These are phyloP conservation scores for Myrmecobius fasciatus DNA, from an alignment of 2,113 vertebrate genomes.

Conservation along the genomic window DNA sequence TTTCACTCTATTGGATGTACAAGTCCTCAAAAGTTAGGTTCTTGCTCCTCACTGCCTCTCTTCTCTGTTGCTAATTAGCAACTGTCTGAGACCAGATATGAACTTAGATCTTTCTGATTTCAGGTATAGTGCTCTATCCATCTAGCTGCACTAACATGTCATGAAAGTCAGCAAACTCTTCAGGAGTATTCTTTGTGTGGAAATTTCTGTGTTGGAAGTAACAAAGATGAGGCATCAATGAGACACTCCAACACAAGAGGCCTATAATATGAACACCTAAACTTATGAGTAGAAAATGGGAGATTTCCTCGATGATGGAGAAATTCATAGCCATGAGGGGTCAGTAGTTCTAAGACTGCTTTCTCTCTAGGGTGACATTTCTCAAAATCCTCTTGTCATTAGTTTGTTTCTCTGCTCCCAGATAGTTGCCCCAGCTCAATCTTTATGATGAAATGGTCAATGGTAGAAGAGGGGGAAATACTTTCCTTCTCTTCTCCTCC, in stretches of 20 bases:
- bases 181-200: not conserved
- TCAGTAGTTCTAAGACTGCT: not conserved
- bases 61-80: not conserved
- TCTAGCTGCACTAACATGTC: not conserved
- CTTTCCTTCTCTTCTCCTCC: not conserved
- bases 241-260: not conserved
- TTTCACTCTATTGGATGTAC: not conserved
- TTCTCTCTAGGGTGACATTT: not conserved
- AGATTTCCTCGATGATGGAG: not conserved
- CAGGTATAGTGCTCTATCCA: not conserved
- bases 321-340: not conserved
- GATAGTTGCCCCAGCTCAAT: not conserved
- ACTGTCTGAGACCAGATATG: not conserved
- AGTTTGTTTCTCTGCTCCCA: not conserved
- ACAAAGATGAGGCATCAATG: not conserved
- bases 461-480: not conserved
- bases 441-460: not conserved
- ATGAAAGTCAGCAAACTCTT: not conserved
- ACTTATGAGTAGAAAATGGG: not conserved
- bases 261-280: not conserved
- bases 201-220: not conserved
- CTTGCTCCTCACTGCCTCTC: not conserved
- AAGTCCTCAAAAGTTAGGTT: not conserved
- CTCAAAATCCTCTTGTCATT: not conserved
- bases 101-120: not conserved